Percentiles rank a stretch among this genome's conserved stretches.
phyloP scores from a whole-genome alignment of 2,888 invertebrate species.

The Pterostichus madidus region DNA sequence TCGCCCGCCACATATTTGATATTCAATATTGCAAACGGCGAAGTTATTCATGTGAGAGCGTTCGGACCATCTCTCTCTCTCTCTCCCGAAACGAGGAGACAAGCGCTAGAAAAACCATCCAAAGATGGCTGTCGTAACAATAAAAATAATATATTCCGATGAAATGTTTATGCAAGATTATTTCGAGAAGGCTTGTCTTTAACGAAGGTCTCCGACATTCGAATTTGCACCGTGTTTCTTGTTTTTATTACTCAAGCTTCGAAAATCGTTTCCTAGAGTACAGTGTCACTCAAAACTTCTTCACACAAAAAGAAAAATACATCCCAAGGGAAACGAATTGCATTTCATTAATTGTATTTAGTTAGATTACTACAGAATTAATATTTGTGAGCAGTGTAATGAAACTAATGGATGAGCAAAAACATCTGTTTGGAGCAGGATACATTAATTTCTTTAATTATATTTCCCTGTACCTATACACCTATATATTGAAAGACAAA shows the following conservation, averaged over 20 bases:
- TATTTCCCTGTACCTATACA: too few relatives aligned
- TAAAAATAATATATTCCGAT: slow-evolving; percentile 64
- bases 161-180: slow-evolving; percentile 65
- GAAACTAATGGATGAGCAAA: too few relatives aligned
- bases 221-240: slow-evolving; percentile 58
- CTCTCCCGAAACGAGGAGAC: slow-evolving; percentile 4
- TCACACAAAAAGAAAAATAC: too few relatives aligned
- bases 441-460: too few relatives aligned
- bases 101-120: slow-evolving; percentile 22
- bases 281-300: background rate
- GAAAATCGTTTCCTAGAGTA: background rate
- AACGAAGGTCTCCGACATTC: slow-evolving; percentile 38
- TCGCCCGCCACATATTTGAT: slow-evolving; percentile 63
- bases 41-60: slow-evolving; percentile 58
- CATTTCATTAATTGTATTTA: too few relatives aligned
- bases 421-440: too few relatives aligned
- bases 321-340: too few relatives aligned
- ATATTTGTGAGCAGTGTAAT: too few relatives aligned
- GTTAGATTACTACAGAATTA: too few relatives aligned
- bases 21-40: slow-evolving; percentile 66
- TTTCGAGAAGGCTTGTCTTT: slow-evolving; percentile 30
- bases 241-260: slow-evolving; percentile 10
- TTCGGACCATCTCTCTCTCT: too few relatives aligned
- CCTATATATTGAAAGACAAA: too few relatives aligned
- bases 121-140: slow-evolving; percentile 56